These are phyloP conservation scores for Rhogogaster chlorosoma DNA, from an alignment of 2,888 invertebrate genomes.

Conservation along the genomic window DNA sequence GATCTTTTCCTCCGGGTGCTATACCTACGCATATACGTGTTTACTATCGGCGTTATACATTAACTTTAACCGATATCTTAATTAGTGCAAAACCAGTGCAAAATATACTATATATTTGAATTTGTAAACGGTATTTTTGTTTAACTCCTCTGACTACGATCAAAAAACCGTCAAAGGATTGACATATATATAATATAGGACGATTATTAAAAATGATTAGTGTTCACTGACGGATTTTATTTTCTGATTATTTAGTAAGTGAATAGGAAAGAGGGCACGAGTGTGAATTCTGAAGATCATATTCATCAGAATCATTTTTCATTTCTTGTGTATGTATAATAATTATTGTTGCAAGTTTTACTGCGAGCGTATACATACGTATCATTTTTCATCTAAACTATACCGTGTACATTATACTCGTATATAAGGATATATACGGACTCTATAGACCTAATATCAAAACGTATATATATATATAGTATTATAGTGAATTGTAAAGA, in stretches of 20 bases:
- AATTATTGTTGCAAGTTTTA: neutral
- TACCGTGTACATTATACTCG: constrained; percentile 14
- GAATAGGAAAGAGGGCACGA: too few relatives aligned
- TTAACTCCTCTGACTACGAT: neutral
- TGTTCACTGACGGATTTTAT: too few relatives aligned
- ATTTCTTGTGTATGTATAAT: neutral
- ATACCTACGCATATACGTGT: neutral
- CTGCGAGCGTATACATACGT: neutral
- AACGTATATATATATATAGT: neutral
- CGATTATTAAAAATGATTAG: too few relatives aligned
- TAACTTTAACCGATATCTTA: neutral
- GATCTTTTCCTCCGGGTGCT: neutral
- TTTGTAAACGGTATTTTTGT: neutral
- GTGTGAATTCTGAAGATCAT: too few relatives aligned
- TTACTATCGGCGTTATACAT: neutral
- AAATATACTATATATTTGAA: neutral
- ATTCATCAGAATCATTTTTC: too few relatives aligned
- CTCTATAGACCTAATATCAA: neutral
- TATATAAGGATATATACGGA: neutral
- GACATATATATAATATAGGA: too few relatives aligned
- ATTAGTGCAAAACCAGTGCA: neutral
- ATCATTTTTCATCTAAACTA: neutral
- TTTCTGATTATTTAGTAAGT: too few relatives aligned
- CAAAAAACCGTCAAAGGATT: neutral
- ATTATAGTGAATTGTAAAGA: constrained; percentile 22